Conservation (phyloP, 2,113 vertebrate species). For the Poecile atricapillus region DNA sequence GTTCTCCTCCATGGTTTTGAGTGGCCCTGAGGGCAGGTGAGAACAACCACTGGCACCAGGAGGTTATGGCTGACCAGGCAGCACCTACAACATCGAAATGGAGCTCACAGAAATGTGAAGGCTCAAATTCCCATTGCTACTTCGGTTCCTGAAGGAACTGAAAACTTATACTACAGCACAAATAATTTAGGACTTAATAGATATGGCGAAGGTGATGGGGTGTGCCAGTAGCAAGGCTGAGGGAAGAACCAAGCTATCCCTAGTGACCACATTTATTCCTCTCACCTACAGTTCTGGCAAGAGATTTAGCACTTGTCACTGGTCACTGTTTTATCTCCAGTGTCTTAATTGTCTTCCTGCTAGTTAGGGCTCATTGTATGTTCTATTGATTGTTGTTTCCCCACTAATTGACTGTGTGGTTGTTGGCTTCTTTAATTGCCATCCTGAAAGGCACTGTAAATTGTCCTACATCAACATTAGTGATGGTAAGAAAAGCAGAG, state of each 20-base stretch:
- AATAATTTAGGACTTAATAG: neutral
- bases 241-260: neutral
- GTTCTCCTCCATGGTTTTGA: neutral
- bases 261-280: neutral
- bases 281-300: neutral
- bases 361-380: slow-evolving; percentile 52
- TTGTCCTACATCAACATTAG: slow-evolving; percentile 22
- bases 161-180: neutral
- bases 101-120: accelerated
- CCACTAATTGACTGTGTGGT: slow-evolving; percentile 46
- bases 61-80: neutral
- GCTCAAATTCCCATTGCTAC: neutral
- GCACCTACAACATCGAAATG: neutral
- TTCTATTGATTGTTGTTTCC: slow-evolving; percentile 53
- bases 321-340: slow-evolving; percentile 51
- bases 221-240: neutral
- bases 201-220: neutral
- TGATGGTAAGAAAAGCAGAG: neutral
- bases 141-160: neutral
- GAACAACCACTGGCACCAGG: neutral
- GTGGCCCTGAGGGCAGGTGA: neutral
- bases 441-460: slow-evolving; percentile 45
- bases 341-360: slow-evolving; percentile 53
- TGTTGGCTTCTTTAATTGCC: slow-evolving; percentile 53
- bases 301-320: slow-evolving; percentile 30